Evolutionary conservation across 2,888 invertebrate species (phyloP).

Genomic region (Netelia melanura): DNA sequence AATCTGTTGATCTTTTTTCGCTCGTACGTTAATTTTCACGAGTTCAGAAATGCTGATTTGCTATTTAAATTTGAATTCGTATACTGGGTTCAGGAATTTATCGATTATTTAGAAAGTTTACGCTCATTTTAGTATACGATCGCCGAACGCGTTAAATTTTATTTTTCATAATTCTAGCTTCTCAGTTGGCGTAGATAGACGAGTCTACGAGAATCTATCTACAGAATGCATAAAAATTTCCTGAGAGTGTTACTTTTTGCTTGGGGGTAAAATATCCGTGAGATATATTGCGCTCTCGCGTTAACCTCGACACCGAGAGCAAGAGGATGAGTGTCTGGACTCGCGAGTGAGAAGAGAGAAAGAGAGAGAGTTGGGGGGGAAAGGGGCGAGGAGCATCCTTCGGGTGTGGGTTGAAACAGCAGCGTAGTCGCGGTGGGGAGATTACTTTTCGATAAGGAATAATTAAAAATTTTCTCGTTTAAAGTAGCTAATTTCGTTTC

Average conservation of each 20-base stretch:
- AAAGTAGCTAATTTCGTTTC: conserved; percentile 83
- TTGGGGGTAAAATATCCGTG: conserved; percentile 31
- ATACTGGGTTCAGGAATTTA: not conserved
- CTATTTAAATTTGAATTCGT: too few relatives aligned
- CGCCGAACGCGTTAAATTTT: conserved; percentile 14
- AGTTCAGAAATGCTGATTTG: too few relatives aligned
- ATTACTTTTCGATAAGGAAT: conserved; percentile 85
- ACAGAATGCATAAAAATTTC: conserved; percentile 38
- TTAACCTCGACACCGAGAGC: conserved; percentile 58
- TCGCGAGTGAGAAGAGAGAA: conserved; percentile 13
- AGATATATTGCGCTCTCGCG: conserved; percentile 63
- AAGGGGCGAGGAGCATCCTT: conserved; percentile 23
- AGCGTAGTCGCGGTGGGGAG: conserved; percentile 73
- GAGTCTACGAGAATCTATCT: conserved; percentile 9
- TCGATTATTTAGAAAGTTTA: not conserved
- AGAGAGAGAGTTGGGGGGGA: too few relatives aligned
- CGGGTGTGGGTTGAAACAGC: conserved; percentile 50
- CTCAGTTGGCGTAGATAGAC: not conserved
- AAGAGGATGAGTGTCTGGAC: conserved; percentile 57
- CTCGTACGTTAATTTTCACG: too few relatives aligned
- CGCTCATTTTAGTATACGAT: not conserved
- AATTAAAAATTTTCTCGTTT: conserved; percentile 85
- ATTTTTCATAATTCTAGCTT: not conserved
- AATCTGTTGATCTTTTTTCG: not conserved
- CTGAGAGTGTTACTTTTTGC: conserved; percentile 34